Percentiles rank a stretch among this genome's conserved stretches.
Evolutionary conservation across 1,140 invertebrate species (phyloP).

Genomic region (Orchestia grillus): DNA sequence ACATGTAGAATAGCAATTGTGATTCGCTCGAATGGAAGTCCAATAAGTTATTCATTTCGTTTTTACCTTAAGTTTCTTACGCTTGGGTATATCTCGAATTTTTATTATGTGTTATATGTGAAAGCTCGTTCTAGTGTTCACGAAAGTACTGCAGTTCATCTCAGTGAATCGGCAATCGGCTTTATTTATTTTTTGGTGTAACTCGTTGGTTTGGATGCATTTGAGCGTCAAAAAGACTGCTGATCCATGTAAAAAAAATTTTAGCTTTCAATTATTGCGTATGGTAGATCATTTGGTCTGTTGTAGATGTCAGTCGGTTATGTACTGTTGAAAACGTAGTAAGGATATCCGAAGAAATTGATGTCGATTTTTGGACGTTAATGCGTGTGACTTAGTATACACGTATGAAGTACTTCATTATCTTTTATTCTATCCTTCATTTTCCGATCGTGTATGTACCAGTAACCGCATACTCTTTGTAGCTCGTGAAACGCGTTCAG

Average conservation of each 20-base stretch:
- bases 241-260: background rate
- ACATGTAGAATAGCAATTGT: too few relatives aligned
- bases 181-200: background rate
- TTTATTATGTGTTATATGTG: background rate
- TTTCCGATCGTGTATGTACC: background rate
- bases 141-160: background rate
- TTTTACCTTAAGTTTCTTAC: background rate
- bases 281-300: background rate
- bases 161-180: background rate
- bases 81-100: background rate
- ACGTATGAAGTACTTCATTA: background rate
- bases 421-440: background rate
- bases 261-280: background rate
- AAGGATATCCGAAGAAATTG: background rate
- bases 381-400: background rate
- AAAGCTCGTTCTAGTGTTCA: background rate
- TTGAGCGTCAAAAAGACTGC: background rate
- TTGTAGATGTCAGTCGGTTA: background rate
- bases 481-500: background rate
- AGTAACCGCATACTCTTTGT: background rate
- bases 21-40: too few relatives aligned
- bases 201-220: background rate
- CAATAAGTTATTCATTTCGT: background rate
- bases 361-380: background rate
- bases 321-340: background rate